Percentiles rank a stretch among this genome's conserved stretches.
phyloP scores from a whole-genome alignment of 2,797 vertebrate species.

The Myotis findleyi region DNA sequence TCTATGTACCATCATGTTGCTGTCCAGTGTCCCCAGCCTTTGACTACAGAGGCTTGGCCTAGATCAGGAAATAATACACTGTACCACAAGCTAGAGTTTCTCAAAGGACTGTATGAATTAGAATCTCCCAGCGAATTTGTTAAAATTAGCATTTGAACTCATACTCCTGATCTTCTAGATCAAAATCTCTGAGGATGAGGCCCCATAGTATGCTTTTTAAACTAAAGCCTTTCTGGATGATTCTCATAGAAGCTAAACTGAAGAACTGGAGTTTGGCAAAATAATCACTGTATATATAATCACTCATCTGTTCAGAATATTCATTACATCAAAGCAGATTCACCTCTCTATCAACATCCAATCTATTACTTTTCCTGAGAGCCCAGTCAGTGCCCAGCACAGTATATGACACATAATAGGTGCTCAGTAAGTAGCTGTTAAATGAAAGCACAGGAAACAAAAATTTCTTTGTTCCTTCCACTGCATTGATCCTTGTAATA shows the following conservation, averaged over 20 bases:
- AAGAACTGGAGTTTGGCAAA: constrained; percentile 22
- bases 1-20: background rate
- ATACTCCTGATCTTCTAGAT: background rate
- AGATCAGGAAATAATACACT: too few relatives aligned
- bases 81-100: constrained; percentile 26
- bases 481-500: background rate
- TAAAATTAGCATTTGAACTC: background rate
- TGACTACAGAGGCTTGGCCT: background rate
- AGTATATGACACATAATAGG: background rate
- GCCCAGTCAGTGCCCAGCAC: background rate
- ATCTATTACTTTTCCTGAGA: background rate
- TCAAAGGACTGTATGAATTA: constrained; percentile 22
- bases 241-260: background rate
- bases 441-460: constrained; percentile 1
- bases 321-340: background rate
- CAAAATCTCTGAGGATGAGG: constrained; percentile 27
- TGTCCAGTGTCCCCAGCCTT: background rate
- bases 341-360: background rate
- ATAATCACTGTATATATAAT: background rate
- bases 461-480: background rate
- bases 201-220: constrained; percentile 13
- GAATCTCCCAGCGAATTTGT: constrained; percentile 33
- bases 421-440: background rate
- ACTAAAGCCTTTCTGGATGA: background rate
- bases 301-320: background rate